Evolutionary conservation across 1,140 invertebrate genomes (phyloP).

Genomic region (Drosophila neocordata): DNA sequence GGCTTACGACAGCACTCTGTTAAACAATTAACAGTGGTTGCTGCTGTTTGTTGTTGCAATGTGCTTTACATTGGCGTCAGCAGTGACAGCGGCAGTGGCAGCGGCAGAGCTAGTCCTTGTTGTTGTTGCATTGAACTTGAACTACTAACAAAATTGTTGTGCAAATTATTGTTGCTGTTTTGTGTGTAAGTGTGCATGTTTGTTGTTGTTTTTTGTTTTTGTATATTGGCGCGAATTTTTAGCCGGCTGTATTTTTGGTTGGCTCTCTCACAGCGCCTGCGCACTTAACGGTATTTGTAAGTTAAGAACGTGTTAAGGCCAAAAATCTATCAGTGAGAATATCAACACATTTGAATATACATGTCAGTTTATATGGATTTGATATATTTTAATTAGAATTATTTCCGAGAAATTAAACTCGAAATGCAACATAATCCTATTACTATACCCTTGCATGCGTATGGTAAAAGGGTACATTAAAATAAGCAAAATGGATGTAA

Average conservation of each 20-base stretch:
- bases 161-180: conserved; percentile 12
- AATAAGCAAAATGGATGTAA: too few relatives aligned
- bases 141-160: conserved; percentile 50
- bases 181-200: conserved; percentile 14
- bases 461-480: too few relatives aligned
- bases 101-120: conserved; percentile 6
- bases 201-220: conserved; percentile 22
- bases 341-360: too few relatives aligned
- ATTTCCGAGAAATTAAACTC: too few relatives aligned
- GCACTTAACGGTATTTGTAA: neutral
- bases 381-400: too few relatives aligned
- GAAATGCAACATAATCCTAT: too few relatives aligned
- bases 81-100: conserved; percentile 25
- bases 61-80: conserved; percentile 43
- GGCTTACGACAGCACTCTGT: conserved; percentile 31
- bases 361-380: too few relatives aligned
- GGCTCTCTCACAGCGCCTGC: conserved; percentile 30
- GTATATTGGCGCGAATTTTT: conserved; percentile 42
- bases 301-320: neutral
- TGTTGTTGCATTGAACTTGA: conserved; percentile 67
- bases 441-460: too few relatives aligned
- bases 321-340: neutral
- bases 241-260: conserved; percentile 44
- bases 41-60: conserved; percentile 28
- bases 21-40: conserved; percentile 31